A percentile compares a stretch with the other conserved stretches of the same genome.
These are phyloP conservation scores for Diarsia rubi DNA, from an alignment of 2,888 invertebrate genomes.

Conservation along the genomic window DNA sequence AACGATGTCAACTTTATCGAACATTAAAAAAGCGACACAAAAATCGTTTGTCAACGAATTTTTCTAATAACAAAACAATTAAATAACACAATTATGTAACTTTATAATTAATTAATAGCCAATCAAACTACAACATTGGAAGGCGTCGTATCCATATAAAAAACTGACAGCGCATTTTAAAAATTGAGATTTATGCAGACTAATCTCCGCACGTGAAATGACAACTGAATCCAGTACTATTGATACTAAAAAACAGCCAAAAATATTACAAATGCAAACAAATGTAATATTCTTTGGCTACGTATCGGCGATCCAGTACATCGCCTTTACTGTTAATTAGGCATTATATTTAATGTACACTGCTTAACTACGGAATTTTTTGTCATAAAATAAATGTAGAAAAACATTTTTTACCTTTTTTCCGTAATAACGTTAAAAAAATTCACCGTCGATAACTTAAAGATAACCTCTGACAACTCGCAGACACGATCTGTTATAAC, in stretches of 20 bases:
- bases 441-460: slow-evolving; percentile 86
- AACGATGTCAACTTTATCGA: slow-evolving; percentile 40
- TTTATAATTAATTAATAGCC: slow-evolving; percentile 78
- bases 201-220: slow-evolving; percentile 59
- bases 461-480: slow-evolving; percentile 84
- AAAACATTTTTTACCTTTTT: slow-evolving; percentile 81
- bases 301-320: slow-evolving; percentile 58
- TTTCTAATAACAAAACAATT: slow-evolving; percentile 81
- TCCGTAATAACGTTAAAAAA: slow-evolving; percentile 84
- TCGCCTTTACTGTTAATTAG: slow-evolving; percentile 81
- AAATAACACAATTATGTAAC: slow-evolving; percentile 80
- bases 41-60: slow-evolving; percentile 77
- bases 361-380: slow-evolving; percentile 88
- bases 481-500: slow-evolving; percentile 86
- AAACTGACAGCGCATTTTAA: slow-evolving; percentile 85
- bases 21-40: slow-evolving; percentile 52
- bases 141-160: slow-evolving; percentile 82
- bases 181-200: slow-evolving; percentile 63
- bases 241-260: slow-evolving; percentile 79
- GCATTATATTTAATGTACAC: slow-evolving; percentile 87
- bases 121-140: slow-evolving; percentile 80
- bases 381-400: slow-evolving; percentile 87
- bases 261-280: slow-evolving; percentile 69
- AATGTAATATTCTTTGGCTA: slow-evolving; percentile 64
- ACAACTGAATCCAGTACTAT: slow-evolving; percentile 88